A percentile compares a stretch with the other conserved stretches of the same genome.
These are phyloP conservation scores for Cepaea hortensis DNA, from an alignment of 2,888 invertebrate genomes.

Conservation along the genomic window DNA sequence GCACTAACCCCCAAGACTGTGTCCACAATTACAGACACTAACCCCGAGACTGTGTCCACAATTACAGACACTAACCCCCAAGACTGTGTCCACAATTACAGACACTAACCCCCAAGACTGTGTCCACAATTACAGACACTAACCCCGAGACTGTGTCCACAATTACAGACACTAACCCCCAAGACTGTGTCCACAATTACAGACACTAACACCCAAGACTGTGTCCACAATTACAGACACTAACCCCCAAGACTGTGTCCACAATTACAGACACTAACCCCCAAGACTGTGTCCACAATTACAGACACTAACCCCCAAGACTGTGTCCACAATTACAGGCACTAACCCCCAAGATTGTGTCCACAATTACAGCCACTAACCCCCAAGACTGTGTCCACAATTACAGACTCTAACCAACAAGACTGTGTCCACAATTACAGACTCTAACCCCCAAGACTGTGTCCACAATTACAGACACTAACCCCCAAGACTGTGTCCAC, in stretches of 20 bases:
- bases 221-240: slow-evolving; percentile 43
- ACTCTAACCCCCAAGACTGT: slow-evolving; percentile 29
- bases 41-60: background rate
- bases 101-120: slow-evolving; percentile 36
- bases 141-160: background rate
- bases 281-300: background rate
- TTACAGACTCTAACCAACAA: slow-evolving; percentile 35
- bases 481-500: background rate
- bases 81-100: background rate
- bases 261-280: slow-evolving; percentile 42
- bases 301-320: slow-evolving; percentile 38
- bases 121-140: slow-evolving; percentile 42
- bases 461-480: slow-evolving; percentile 42
- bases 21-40: slow-evolving; percentile 42
- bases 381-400: background rate
- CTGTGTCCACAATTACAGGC: background rate
- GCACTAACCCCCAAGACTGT: slow-evolving; percentile 30
- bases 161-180: slow-evolving; percentile 40
- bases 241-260: background rate
- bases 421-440: background rate
- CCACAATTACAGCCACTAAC: slow-evolving; percentile 42
- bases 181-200: background rate
- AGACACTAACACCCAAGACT: slow-evolving; percentile 34
- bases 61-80: slow-evolving; percentile 41
- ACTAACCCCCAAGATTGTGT: slow-evolving; percentile 24